phyloP scores from a whole-genome alignment of 2,888 invertebrate genomes.

The Hirtodrosophila trivittata region DNA sequence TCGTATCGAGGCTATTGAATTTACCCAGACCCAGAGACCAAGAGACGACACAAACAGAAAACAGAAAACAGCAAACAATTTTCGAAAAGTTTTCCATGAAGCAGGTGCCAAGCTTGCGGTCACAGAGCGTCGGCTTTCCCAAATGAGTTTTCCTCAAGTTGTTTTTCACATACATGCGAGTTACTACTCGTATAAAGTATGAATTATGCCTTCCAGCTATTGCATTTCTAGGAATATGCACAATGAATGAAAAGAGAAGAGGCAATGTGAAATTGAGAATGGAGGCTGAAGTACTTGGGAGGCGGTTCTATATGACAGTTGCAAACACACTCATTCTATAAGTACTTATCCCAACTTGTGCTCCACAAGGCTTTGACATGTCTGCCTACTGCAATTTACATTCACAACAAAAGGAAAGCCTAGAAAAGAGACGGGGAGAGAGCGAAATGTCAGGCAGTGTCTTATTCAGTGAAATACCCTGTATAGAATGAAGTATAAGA shows the following conservation, averaged over 20 bases:
- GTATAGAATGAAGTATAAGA: too few species aligned
- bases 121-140: constrained; percentile 14
- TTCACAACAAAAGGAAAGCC: constrained; percentile 8
- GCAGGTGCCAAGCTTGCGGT: constrained; percentile 18
- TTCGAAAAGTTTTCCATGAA: not conserved
- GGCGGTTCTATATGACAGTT: constrained; percentile 15
- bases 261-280: too few species aligned
- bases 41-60: constrained; percentile 17
- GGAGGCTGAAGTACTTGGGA: not conserved
- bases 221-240: not conserved
- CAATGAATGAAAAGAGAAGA: not conserved
- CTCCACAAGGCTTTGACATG: constrained; percentile 1
- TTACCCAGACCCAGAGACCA: constrained; percentile 3
- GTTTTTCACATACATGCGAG: not conserved
- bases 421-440: constrained; percentile 1
- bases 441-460: too few species aligned
- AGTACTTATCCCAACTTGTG: not conserved
- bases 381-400: constrained; percentile 25
- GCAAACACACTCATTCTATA: not conserved
- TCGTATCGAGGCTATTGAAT: constrained; percentile 56
- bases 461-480: too few species aligned
- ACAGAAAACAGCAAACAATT: not conserved
- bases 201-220: not conserved
- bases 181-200: not conserved
- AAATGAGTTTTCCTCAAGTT: constrained; percentile 37